Evolutionary conservation across 2,888 invertebrate genomes (phyloP).

Genomic region (Caenorhabditis imperialis): DNA sequence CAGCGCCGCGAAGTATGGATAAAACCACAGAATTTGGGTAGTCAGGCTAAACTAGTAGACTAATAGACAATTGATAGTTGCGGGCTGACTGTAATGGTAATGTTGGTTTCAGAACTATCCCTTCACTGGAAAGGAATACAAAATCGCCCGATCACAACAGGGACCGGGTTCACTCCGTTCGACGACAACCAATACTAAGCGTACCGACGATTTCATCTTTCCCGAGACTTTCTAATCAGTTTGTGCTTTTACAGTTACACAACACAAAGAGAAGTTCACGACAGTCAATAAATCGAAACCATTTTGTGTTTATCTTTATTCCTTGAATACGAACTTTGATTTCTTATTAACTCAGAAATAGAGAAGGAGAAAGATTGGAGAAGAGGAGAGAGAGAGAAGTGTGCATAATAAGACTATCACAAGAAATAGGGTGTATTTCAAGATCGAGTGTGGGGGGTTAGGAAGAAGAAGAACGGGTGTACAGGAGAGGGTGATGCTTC

Average conservation of each 20-base stretch:
- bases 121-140: slow-evolving; percentile 63
- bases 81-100: neutral
- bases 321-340: slow-evolving; percentile 31
- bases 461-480: slow-evolving; percentile 21
- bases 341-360: slow-evolving; percentile 28
- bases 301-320: slow-evolving; percentile 34
- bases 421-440: slow-evolving; percentile 55
- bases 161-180: slow-evolving; percentile 38
- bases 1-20: slow-evolving; percentile 64
- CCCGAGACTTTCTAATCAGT: slow-evolving; percentile 11
- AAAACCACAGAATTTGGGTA: slow-evolving; percentile 54
- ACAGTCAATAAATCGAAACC: neutral
- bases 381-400: slow-evolving; percentile 36
- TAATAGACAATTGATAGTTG: no score
- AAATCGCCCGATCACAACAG: slow-evolving; percentile 37
- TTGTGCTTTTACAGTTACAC: no score
- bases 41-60: neutral
- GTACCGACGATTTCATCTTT: slow-evolving; percentile 31
- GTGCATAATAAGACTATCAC: slow-evolving; percentile 53
- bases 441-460: slow-evolving; percentile 46
- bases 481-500: slow-evolving; percentile 26
- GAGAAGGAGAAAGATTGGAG: slow-evolving; percentile 6
- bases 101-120: slow-evolving; percentile 60
- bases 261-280: no score
- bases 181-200: slow-evolving; percentile 41